Conservation (phyloP, 2,113 vertebrate species). For the Oryzias javanicus region DNA sequence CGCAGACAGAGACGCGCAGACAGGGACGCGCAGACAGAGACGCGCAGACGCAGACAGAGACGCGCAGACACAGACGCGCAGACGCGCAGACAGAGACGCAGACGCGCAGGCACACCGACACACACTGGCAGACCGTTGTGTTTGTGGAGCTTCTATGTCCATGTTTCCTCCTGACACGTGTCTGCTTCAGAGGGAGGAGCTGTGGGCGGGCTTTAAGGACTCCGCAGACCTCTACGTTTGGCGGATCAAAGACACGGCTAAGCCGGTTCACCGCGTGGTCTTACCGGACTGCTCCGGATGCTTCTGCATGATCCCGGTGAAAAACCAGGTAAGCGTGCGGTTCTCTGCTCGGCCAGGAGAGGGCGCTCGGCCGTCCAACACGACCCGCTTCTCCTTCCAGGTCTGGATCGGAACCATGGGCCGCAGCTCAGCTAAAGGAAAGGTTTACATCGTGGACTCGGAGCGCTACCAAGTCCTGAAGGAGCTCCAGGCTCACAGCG, state of each 20-base stretch:
- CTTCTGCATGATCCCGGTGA: conserved; percentile 89
- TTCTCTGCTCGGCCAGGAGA: not conserved
- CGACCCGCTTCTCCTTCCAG: conserved; percentile 60
- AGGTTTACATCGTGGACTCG: conserved; percentile 85
- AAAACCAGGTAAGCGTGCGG: conserved; percentile 81
- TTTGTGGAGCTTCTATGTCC: too few relatives aligned
- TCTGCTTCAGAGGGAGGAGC: conserved; percentile 76
- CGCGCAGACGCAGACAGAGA: too few relatives aligned
- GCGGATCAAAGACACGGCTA: conserved; percentile 74
- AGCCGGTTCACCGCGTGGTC: conserved; percentile 71
- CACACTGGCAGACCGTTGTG: too few relatives aligned
- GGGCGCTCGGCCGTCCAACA: not conserved
- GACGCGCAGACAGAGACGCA: too few relatives aligned
- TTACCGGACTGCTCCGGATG: conserved; percentile 86
- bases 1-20: too few relatives aligned
- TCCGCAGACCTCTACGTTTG: conserved; percentile 82
- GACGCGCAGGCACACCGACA: too few relatives aligned
- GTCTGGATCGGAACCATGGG: conserved; percentile 89
- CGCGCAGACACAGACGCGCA: too few relatives aligned
- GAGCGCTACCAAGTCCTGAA: conserved; percentile 83
- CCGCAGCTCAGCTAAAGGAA: conserved; percentile 83
- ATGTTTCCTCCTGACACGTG: too few relatives aligned
- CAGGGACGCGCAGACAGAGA: too few relatives aligned
- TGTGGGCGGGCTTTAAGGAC: conserved; percentile 79
- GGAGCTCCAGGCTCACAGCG: conserved; percentile 86